Evolutionary conservation across 2,888 invertebrate genomes (phyloP), one percentile per base, ranked within the genome.

Genomic region (Cantharis lateralis): DNA sequence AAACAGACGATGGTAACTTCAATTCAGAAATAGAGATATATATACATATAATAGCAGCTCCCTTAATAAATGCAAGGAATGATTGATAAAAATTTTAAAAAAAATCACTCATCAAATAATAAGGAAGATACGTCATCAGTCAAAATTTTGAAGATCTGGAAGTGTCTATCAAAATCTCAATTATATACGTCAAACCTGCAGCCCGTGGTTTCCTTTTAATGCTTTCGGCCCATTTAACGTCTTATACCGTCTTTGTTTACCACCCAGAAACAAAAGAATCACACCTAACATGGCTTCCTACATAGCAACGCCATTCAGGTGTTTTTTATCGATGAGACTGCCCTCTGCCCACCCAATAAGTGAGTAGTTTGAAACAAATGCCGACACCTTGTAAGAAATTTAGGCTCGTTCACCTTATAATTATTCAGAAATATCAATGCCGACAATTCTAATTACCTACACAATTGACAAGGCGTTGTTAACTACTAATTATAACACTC

Each of bases 251-350:
- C 86, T 83, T 82, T 83, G 80, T 86, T 84, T 86, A 85, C 87
- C 87, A 87, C 87, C 87, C 87, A 88, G 87, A 87, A 87, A 87
- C 86, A 87, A 86, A 86, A 86, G 86, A 85, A 84, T 85, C 84
- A 84, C 86, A 84, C 84, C 85, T 85, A 87, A 86, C 86, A 87
- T 87, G 87, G 87, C 87, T 87, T 86, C 87, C 86, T 86, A 84
- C 86, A 84, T 85, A 84, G 85, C 85, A 86, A 86, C 87, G 86
- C 87, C 87, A 87, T 87, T 87, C 87, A 87, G 86, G 85, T 85
- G 85, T 85, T 83, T 83, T 83, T 84, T 83, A 84, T 84, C 84
- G 86, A 83, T 82, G 83, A 84, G 85, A 84, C 86, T 85, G 85
- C 85, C 86, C 86, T 85, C 85, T 86, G 86, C 86, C 87, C 87